Base-by-base conservation (phyloP, 2,797 vertebrate species). In the Sebastes diploproa region DNA sequence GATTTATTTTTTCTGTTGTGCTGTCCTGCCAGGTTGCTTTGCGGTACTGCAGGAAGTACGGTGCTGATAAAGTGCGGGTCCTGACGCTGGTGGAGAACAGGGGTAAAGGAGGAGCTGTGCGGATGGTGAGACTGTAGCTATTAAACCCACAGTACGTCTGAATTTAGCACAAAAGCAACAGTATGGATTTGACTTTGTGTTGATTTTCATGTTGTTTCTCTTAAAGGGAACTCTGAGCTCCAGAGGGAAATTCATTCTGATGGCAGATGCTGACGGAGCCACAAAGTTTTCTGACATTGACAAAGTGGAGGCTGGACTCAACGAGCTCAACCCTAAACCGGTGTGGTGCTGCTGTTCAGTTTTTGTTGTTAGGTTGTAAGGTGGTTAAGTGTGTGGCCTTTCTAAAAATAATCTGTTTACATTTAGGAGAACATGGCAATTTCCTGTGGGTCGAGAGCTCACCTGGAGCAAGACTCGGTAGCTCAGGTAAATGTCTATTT, bases 191-290 rank as follows among this genome's bases (percentile, higher is more conserved):
- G 13, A 54, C 20, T 55, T 79, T 32, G 3, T 13, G 20, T 46
- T 27, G 8, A 27, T 58, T 58, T 76, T 64, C 16, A 67, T 7
- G 29, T 54, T 5, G 25, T 71, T 58, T 75, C 27, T 67, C 23
- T 83, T 82, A 27, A 86, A 99, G 98, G 98, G 98, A 82, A 95
- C 96, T 14, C 93, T 99, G 80, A 96, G 96, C 87, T 97, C 96
- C 90, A 96, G 97, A 9, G 98, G 98, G 1, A 93, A 93, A 80
- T 90, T 95, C 59, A 96, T 99, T 72, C 96, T 99, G 55, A 99
- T 99, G 98, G 98, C 98, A 1, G 98, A 99, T 82, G 98, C 98
- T 56, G 98, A 99, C 14, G 98, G 98, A 88, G 98, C 98, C 83
- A 99, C 98, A 52, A 98, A 97, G 93, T 99, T 99, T 93, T 91